Percentiles rank a stretch among this genome's conserved stretches.
These are phyloP conservation scores for Lytechinus variegatus DNA, from an alignment of 35 echinoderm and acorn worm species.

Conservation along the genomic window DNA sequence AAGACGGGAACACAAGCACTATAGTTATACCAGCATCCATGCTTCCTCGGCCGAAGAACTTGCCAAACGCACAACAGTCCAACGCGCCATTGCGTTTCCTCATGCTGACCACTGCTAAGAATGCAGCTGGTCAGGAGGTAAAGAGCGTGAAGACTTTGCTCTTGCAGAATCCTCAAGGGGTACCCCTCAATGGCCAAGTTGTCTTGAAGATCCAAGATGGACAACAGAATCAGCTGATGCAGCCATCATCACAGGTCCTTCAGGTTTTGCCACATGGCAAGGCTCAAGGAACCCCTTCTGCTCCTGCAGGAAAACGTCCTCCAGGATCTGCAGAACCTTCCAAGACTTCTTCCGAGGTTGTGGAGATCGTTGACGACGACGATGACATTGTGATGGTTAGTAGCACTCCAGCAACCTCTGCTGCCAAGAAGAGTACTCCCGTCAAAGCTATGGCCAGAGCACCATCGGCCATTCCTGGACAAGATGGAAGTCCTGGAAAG, in stretches of 20 bases:
- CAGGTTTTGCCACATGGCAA: background rate
- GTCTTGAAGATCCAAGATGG: background rate
- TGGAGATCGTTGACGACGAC: conserved; percentile 15
- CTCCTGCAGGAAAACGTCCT: background rate
- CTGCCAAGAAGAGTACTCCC: background rate
- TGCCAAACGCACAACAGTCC: background rate
- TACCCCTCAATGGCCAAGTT: background rate
- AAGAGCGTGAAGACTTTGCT: background rate
- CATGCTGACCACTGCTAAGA: background rate
- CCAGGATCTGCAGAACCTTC: background rate
- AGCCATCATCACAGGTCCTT: background rate
- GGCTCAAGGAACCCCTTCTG: background rate
- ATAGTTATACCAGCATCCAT: background rate
- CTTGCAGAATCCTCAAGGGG: background rate
- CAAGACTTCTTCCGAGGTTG: background rate
- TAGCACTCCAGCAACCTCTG: background rate
- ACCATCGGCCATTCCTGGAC: background rate
- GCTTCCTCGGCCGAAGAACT: background rate
- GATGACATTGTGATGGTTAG: conserved; percentile 36
- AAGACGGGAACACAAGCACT: background rate
- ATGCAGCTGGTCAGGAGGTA: background rate
- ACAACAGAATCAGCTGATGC: background rate
- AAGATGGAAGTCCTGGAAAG: background rate
- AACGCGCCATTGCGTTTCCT: background rate
- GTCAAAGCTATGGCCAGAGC: background rate